Conservation (phyloP, 2,888 invertebrate genomes). For the Acronicta aceris region DNA sequence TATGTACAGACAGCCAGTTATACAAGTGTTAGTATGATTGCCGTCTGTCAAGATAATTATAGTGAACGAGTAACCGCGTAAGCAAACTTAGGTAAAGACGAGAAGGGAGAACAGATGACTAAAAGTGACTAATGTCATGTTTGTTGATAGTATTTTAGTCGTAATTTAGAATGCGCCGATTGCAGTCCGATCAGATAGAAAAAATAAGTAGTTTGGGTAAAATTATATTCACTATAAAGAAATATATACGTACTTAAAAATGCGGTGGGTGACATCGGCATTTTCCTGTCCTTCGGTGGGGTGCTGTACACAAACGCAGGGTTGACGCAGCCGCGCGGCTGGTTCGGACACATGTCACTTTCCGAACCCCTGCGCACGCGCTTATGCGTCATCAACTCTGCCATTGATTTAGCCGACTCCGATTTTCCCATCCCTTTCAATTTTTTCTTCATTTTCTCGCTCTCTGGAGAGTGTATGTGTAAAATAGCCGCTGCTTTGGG, state of each 20-base stretch:
- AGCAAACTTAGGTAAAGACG: constrained; percentile 6
- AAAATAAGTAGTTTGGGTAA: background rate
- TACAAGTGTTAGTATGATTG: no score
- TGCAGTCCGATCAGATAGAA: constrained; percentile 2
- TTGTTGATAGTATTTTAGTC: constrained; percentile 29
- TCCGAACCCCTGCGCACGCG: constrained; percentile 83
- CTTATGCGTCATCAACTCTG: constrained; percentile 69
- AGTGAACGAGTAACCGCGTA: constrained; percentile 3
- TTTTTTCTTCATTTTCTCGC: constrained; percentile 77
- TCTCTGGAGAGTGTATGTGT: constrained; percentile 87
- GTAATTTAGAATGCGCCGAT: constrained; percentile 24
- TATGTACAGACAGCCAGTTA: no score
- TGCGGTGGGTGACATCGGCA: constrained; percentile 82
- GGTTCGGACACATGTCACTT: constrained; percentile 78
- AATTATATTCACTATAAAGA: constrained; percentile 1
- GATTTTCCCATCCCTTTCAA: constrained; percentile 80
- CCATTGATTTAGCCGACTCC: constrained; percentile 79
- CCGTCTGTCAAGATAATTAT: background rate
- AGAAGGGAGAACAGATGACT: constrained; percentile 17
- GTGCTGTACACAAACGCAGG: constrained; percentile 87
- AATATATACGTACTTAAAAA: constrained; percentile 82
- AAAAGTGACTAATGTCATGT: constrained; percentile 31
- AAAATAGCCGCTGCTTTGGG: constrained; percentile 90
- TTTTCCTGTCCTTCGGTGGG: constrained; percentile 84
- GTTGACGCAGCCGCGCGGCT: constrained; percentile 80